Evolutionary conservation across 2,888 invertebrate genomes (phyloP).

Genomic region (Temnothorax ravouxi): DNA sequence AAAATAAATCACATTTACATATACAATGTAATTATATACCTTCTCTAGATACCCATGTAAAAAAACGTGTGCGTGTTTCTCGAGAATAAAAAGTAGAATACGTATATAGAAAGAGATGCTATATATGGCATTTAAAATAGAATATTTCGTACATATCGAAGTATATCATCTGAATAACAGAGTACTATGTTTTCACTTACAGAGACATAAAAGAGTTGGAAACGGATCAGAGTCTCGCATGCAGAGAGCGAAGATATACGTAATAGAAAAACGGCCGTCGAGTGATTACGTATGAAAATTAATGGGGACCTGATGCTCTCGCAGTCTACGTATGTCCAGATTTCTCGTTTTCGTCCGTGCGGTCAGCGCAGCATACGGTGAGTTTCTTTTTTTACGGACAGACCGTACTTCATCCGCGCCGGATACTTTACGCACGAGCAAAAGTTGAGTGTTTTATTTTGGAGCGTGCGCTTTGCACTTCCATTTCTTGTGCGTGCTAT

Average conservation of each 20-base stretch:
- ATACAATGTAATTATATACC: slow-evolving; percentile 51
- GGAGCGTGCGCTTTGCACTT: slow-evolving; percentile 13
- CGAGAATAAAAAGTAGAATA: slow-evolving; percentile 53
- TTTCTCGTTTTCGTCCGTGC: slow-evolving; percentile 40
- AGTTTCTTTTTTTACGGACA: background rate
- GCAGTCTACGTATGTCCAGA: slow-evolving; percentile 52
- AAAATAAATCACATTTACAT: slow-evolving; percentile 61
- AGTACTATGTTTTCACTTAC: slow-evolving; percentile 69
- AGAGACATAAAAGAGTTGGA: slow-evolving; percentile 67
- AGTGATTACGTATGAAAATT: slow-evolving; percentile 64
- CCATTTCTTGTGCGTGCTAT: slow-evolving; percentile 21
- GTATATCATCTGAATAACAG: slow-evolving; percentile 56
- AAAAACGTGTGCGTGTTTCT: slow-evolving; percentile 37
- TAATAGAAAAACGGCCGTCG: slow-evolving; percentile 63
- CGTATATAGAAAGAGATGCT: slow-evolving; percentile 45
- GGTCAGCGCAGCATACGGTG: slow-evolving; percentile 20
- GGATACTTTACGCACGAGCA: slow-evolving; percentile 11
- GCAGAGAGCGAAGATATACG: slow-evolving; percentile 72
- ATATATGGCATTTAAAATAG: slow-evolving; percentile 45
- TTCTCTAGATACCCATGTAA: slow-evolving; percentile 62
- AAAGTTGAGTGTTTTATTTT: slow-evolving; percentile 21
- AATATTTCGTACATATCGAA: slow-evolving; percentile 64
- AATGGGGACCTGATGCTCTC: slow-evolving; percentile 61
- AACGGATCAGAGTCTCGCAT: slow-evolving; percentile 68
- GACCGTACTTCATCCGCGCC: slow-evolving; percentile 46